phyloP scores from a whole-genome alignment of 2,888 invertebrate species.

The Chloroclysta siterata region DNA sequence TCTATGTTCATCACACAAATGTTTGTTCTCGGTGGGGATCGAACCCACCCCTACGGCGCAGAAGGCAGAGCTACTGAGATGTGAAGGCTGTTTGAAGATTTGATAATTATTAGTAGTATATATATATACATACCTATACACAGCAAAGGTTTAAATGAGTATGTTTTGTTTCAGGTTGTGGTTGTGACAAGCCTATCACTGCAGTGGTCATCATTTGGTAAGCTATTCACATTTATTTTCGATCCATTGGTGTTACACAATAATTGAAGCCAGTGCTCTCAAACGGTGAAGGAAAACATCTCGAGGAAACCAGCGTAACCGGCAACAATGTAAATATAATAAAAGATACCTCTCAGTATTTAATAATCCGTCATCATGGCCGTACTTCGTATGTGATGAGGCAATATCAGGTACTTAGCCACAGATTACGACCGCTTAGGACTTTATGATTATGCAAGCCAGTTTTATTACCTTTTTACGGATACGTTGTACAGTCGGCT shows the following conservation, averaged over 20 bases:
- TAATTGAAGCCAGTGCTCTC: too few relatives aligned
- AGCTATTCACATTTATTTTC: background rate
- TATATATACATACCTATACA: background rate
- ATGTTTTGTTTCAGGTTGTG: slow-evolving; percentile 7
- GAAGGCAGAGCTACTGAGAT: too few relatives aligned
- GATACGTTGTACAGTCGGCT: slow-evolving; percentile 4
- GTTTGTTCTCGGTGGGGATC: too few relatives aligned
- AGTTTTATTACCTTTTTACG: slow-evolving; percentile 48
- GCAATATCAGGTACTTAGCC: slow-evolving; percentile 49
- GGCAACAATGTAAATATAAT: too few relatives aligned
- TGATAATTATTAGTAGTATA: too few relatives aligned
- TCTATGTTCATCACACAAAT: too few relatives aligned
- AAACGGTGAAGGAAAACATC: too few relatives aligned
- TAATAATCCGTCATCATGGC: slow-evolving; percentile 22
- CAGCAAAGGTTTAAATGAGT: background rate
- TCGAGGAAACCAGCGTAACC: too few relatives aligned
- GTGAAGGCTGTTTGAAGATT: too few relatives aligned
- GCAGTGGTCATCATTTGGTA: slow-evolving; percentile 1
- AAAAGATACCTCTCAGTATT: background rate
- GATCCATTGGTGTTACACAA: too few relatives aligned
- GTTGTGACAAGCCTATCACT: background rate
- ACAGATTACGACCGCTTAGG: slow-evolving; percentile 40
- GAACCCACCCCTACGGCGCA: too few relatives aligned
- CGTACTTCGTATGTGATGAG: slow-evolving; percentile 31
- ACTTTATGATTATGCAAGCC: slow-evolving; percentile 50